These are phyloP conservation scores for Amphiprion percula DNA, from an alignment of 2,113 vertebrate species.

Conservation along the genomic window DNA sequence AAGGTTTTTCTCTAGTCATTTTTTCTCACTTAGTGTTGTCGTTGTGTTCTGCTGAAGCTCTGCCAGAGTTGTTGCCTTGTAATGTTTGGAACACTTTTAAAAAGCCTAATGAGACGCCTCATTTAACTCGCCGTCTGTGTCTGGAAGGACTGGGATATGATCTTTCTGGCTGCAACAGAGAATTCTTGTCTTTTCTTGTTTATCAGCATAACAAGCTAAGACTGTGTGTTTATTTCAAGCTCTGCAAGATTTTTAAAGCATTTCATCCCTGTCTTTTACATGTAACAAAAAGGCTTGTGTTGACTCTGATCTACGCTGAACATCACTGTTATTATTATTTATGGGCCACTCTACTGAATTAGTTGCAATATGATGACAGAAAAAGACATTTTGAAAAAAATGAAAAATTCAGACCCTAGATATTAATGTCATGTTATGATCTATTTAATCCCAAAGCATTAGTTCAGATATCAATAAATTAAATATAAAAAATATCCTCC, in stretches of 20 bases:
- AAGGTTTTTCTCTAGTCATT: constrained; percentile 2
- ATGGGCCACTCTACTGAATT: too few species aligned
- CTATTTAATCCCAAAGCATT: too few species aligned
- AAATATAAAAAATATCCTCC: too few species aligned
- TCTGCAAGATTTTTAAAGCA: not conserved
- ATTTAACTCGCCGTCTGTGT: constrained; percentile 16
- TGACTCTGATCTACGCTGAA: too few species aligned
- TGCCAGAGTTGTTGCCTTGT: constrained; percentile 29
- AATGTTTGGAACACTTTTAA: constrained; percentile 38
- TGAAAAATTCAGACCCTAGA: too few species aligned
- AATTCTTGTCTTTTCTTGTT: not conserved
- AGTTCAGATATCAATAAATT: too few species aligned
- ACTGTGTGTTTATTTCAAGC: not conserved
- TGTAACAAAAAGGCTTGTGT: too few species aligned
- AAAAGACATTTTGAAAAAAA: too few species aligned
- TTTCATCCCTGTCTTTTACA: too few species aligned
- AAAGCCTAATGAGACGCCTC: constrained; percentile 50
- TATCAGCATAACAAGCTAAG: constrained; percentile 32
- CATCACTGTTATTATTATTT: too few species aligned
- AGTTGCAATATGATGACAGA: too few species aligned
- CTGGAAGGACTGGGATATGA: constrained; percentile 18
- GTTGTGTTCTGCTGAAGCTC: constrained; percentile 19
- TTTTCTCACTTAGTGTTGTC: constrained; percentile 14
- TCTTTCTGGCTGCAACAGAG: constrained; percentile 18
- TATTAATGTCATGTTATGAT: too few species aligned